Conservation (phyloP, 1,140 invertebrate genomes). For the Adelges cooleyi region DNA sequence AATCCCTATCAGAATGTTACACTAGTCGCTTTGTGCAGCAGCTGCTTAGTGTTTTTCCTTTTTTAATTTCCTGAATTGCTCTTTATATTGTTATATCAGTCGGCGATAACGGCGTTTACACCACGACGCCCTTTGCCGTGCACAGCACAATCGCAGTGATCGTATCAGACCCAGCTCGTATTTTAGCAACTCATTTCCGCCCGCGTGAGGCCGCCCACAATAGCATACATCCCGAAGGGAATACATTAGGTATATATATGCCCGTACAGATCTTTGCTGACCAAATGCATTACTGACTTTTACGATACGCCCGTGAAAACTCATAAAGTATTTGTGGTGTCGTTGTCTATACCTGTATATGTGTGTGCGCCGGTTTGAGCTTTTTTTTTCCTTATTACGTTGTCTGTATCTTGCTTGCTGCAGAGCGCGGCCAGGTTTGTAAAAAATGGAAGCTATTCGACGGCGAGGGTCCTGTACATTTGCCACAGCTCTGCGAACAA, state of each 20-base stretch:
- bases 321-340: too few relatives aligned
- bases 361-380: too few relatives aligned
- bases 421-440: too few relatives aligned
- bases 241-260: too few relatives aligned
- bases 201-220: background rate
- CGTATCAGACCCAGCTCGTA: constrained; percentile 8
- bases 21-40: too few relatives aligned
- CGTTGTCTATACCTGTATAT: too few relatives aligned
- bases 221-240: constrained; percentile 5
- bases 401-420: too few relatives aligned
- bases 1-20: too few relatives aligned
- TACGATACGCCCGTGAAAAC: constrained; percentile 6
- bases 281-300: background rate
- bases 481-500: too few relatives aligned
- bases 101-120: background rate
- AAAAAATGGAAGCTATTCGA: too few relatives aligned
- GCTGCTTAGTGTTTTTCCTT: background rate
- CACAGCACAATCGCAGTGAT: background rate
- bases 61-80: constrained; percentile 25
- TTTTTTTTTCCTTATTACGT: too few relatives aligned
- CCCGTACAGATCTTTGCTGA: constrained; percentile 4
- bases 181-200: constrained; percentile 26
- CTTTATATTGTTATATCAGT: background rate
- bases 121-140: background rate
- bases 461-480: too few relatives aligned